Percentiles rank a stretch among this genome's conserved stretches.
These are phyloP conservation scores for Sciurus niger DNA, from an alignment of 2,113 vertebrate species.

Conservation along the genomic window DNA sequence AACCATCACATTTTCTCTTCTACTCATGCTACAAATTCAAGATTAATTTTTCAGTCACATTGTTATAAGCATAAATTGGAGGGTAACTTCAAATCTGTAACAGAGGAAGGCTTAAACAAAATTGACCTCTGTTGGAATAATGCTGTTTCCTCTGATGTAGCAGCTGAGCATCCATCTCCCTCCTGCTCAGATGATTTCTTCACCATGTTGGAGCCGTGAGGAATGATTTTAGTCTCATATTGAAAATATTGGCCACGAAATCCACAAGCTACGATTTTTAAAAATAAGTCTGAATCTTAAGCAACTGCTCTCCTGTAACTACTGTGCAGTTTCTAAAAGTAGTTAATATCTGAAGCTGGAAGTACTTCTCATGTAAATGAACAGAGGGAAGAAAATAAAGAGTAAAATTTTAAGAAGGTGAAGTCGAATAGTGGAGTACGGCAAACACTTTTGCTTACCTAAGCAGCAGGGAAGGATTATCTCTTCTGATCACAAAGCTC, in stretches of 20 bases:
- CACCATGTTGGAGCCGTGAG: constrained; percentile 87
- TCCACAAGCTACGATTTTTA: not conserved
- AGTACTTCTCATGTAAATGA: not conserved
- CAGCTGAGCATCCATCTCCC: constrained; percentile 89
- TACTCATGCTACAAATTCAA: constrained; percentile 94
- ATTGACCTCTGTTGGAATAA: constrained; percentile 90
- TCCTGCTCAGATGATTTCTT: constrained; percentile 86
- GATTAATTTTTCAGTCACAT: constrained; percentile 93
- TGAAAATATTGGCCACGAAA: constrained; percentile 91
- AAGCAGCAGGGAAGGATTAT: no score
- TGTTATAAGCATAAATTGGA: constrained; percentile 92
- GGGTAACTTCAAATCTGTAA: constrained; percentile 92
- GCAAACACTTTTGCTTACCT: no score
- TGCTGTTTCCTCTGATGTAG: constrained; percentile 88
- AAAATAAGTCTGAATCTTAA: not conserved
- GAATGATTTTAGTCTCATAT: constrained; percentile 90
- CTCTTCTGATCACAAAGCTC: no score
- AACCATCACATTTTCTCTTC: constrained; percentile 97
- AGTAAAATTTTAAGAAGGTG: no score
- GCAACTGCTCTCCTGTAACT: constrained; percentile 7
- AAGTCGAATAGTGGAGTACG: no score
- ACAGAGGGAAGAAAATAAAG: no score
- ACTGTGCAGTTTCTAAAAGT: not conserved
- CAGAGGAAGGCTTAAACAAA: constrained; percentile 91
- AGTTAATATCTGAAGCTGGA: no score